These are phyloP conservation scores for Hoplostethus atlanticus DNA, from an alignment of 2,797 vertebrate genomes.

Conservation along the genomic window DNA sequence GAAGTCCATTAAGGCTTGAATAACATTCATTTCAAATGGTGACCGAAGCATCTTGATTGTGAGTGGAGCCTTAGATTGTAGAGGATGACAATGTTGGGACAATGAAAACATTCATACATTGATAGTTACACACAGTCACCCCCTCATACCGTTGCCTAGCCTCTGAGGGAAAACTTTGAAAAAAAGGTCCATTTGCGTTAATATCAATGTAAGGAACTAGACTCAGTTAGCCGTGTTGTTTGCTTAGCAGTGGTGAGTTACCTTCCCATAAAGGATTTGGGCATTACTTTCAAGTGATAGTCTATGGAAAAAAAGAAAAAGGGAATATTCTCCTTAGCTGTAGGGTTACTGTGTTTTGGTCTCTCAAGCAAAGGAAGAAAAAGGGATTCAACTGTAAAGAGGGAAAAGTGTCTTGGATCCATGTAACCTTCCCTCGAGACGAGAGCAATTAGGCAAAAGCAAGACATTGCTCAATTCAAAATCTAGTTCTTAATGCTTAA, in stretches of 20 bases:
- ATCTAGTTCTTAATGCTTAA: constrained; percentile 1
- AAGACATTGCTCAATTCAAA: constrained; percentile 1
- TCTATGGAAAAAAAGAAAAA: background rate
- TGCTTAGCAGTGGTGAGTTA: background rate
- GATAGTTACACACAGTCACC: constrained; percentile 15
- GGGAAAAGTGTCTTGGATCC: background rate
- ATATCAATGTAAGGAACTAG: background rate
- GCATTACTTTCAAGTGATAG: background rate
- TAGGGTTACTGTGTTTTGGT: constrained; percentile 45
- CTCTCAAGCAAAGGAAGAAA: constrained; percentile 35
- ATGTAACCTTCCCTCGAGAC: background rate
- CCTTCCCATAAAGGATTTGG: background rate
- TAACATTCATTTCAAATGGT: constrained; percentile 23
- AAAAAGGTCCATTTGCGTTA: background rate
- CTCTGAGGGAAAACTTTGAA: background rate
- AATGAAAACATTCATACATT: constrained; percentile 24
- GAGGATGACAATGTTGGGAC: constrained; percentile 38
- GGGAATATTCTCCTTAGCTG: background rate
- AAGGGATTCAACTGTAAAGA: background rate
- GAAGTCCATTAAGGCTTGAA: constrained; percentile 58
- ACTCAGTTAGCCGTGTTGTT: constrained; percentile 1
- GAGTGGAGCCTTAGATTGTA: constrained; percentile 10
- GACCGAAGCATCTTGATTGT: constrained; percentile 33
- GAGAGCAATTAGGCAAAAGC: background rate
- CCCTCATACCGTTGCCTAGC: constrained; percentile 27